Evolutionary conservation across 2,113 vertebrate genomes (phyloP).

Genomic region (Amblyopsis rosae): DNA sequence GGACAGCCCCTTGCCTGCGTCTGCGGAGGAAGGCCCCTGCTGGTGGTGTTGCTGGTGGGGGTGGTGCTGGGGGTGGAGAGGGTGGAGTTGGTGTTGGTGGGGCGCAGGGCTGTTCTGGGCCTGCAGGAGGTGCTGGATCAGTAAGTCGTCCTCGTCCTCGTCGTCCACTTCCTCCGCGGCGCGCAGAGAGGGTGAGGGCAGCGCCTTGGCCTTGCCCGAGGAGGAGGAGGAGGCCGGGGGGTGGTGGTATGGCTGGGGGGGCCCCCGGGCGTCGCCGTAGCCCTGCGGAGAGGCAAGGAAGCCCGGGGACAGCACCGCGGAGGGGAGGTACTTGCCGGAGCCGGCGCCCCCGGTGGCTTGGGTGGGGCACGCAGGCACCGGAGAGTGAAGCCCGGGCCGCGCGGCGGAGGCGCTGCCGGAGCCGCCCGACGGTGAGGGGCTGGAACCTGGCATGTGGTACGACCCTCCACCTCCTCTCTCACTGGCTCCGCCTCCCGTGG

Average conservation of each 20-base stretch:
- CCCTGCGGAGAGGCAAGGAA: slow-evolving; percentile 83
- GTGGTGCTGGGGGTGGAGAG: slow-evolving; percentile 58
- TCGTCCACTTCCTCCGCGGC: slow-evolving; percentile 87
- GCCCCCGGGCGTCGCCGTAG: slow-evolving; percentile 75
- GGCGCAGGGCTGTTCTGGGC: slow-evolving; percentile 78
- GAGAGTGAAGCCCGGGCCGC: slow-evolving; percentile 87
- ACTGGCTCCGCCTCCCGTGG: slow-evolving; percentile 62
- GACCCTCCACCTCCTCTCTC: slow-evolving; percentile 72
- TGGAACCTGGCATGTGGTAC: slow-evolving; percentile 84
- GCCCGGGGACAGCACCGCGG: slow-evolving; percentile 84
- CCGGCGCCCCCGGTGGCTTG: slow-evolving; percentile 84
- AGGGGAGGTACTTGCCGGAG: slow-evolving; percentile 87
- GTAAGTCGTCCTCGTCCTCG: slow-evolving; percentile 92
- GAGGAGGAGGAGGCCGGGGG: slow-evolving; percentile 41
- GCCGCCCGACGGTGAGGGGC: slow-evolving; percentile 85
- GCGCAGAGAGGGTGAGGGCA: slow-evolving; percentile 72
- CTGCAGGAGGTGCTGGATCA: slow-evolving; percentile 92
- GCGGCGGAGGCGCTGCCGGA: slow-evolving; percentile 77
- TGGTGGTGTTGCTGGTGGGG: slow-evolving; percentile 61
- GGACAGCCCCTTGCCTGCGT: slow-evolving; percentile 75
- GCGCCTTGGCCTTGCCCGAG: slow-evolving; percentile 72
- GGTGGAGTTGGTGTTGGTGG: slow-evolving; percentile 26
- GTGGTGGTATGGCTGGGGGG: slow-evolving; percentile 69
- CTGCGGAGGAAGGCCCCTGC: slow-evolving; percentile 67
- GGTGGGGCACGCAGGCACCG: slow-evolving; percentile 81